A percentile compares a stretch with the other conserved stretches of the same genome.
Conservation (phyloP, 2,888 invertebrate species). For the Eristalinus sepulchralis region DNA sequence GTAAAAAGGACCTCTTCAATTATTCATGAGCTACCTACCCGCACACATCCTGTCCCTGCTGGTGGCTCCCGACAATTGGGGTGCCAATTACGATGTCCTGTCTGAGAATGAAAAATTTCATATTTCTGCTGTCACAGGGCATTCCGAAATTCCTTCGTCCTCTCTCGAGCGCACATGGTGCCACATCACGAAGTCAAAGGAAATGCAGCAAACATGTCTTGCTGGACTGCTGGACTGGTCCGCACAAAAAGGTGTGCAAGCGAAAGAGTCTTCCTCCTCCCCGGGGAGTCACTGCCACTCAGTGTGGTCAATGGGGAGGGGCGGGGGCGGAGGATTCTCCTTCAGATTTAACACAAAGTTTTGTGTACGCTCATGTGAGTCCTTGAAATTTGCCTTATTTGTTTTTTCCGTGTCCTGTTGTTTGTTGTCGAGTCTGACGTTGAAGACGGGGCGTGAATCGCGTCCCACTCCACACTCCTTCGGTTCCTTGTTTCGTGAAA, state of each 20-base stretch:
- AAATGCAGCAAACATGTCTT: neutral
- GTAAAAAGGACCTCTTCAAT: constrained; percentile 55
- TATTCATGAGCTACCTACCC: constrained; percentile 58
- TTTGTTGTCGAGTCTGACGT: neutral
- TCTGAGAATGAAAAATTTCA: constrained; percentile 53
- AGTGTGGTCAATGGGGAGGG: neutral
- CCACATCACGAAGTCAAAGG: constrained; percentile 4
- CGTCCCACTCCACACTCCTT: neutral
- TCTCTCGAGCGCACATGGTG: neutral
- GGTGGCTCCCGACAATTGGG: constrained; percentile 26
- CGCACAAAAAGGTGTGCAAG: constrained; percentile 46
- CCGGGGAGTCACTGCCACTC: neutral
- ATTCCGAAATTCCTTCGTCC: neutral
- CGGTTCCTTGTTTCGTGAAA: constrained; percentile 6
- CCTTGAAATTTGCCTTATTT: constrained; percentile 41
- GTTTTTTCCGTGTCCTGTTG: neutral
- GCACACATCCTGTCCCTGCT: neutral
- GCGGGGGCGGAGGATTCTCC: constrained; percentile 7
- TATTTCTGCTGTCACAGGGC: constrained; percentile 55
- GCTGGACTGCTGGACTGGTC: neutral
- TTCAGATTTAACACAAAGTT: constrained; percentile 32
- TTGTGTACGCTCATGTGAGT: constrained; percentile 10
- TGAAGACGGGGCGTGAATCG: neutral
- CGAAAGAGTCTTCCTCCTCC: constrained; percentile 34
- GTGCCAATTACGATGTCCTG: constrained; percentile 60